Evolutionary conservation across 2,113 vertebrate genomes (phyloP), one percentile per base, ranked within the genome.

Genomic region (Cyphomyrus discorhynchus): DNA sequence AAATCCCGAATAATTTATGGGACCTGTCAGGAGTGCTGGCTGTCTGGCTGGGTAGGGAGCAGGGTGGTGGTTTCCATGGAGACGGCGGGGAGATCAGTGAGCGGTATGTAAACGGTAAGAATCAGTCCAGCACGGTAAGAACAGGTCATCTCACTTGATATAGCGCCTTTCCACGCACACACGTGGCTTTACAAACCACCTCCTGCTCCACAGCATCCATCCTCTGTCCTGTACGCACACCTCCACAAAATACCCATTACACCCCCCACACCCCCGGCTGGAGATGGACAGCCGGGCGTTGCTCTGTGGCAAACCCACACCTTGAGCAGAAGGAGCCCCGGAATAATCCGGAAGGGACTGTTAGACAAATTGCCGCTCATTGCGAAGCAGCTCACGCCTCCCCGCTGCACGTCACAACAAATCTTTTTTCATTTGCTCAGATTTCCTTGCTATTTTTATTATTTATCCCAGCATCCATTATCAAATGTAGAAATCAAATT

Each of bases 341-440:
- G 82, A 89, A 92, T 80, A 92, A 92, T 92, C 90, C 89, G 92
- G 97, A 96, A 96, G 96, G 96, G 95, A 97, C 97, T 99, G 96
- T 97, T 97, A 98, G 97, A 98, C 98, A 98, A 97, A 98, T 99
- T 98, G 99, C 97, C 97, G 96, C 97, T 99, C 98, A 99, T 99
- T 99, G 98, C 97, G 97, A 96, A 97, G 97, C 96, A 97, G 97
- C 97, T 98, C 96, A 96, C 97, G 97, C 98, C 96, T 95, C 96
- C 95, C 96, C 97, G 97, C 98, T 97, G 98, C 31, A 39, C 98
- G 98, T 99, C 98, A 98, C 96, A 97, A 97, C 96, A 97, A 98
- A 98, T 98, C 97, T 98, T 98, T 98, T 98, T 98, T 98, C 97
- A 99, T 99, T 99, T 98, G 97, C 97, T 98, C 97, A 98, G 98